These are phyloP conservation scores for Troilus luridus DNA, from an alignment of 2,888 invertebrate species.

Conservation along the genomic window DNA sequence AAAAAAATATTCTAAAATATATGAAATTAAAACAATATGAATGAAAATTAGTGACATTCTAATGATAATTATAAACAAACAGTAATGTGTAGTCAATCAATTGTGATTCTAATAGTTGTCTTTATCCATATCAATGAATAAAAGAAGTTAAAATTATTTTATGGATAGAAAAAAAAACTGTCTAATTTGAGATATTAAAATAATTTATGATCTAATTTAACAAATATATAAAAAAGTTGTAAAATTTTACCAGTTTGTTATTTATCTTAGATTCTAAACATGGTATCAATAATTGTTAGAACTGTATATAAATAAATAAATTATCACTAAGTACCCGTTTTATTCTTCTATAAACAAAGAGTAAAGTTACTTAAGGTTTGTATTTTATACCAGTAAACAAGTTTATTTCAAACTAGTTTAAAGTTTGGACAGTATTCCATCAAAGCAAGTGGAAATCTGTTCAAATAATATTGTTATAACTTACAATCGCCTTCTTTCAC, in stretches of 20 bases:
- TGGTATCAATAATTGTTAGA: neutral
- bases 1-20: neutral
- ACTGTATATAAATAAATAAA: constrained; percentile 2
- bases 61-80: neutral
- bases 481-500: too few relatives aligned
- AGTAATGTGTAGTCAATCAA: neutral
- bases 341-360: neutral
- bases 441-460: too few relatives aligned
- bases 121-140: neutral
- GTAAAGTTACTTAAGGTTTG: neutral
- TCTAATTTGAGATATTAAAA: neutral
- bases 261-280: neutral
- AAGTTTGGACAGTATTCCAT: neutral
- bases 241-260: neutral
- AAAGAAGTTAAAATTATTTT: neutral
- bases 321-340: neutral
- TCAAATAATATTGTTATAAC: too few relatives aligned
- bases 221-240: neutral
- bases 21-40: neutral
- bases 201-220: neutral
- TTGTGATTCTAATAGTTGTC: neutral
- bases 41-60: neutral
- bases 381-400: neutral
- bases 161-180: neutral
- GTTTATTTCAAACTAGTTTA: neutral